Evolutionary conservation across 2,113 vertebrate genomes (phyloP).

Genomic region (Pristiophorus japonicus): DNA sequence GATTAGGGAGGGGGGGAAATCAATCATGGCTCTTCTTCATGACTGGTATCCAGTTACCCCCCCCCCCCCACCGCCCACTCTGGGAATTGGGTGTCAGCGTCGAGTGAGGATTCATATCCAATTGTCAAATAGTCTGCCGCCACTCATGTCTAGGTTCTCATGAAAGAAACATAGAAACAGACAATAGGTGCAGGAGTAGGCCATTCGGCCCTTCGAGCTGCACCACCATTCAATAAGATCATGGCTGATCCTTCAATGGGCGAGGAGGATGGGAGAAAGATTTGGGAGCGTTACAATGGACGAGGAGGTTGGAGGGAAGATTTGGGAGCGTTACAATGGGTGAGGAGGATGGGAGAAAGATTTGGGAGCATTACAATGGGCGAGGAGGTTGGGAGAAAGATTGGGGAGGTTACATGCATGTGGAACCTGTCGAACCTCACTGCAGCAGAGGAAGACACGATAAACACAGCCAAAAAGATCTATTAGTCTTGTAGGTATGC

Average conservation of each 20-base stretch:
- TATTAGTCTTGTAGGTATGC: neutral
- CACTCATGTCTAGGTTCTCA: neutral
- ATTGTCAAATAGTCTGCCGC: neutral
- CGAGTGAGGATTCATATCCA: neutral
- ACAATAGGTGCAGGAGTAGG: no score
- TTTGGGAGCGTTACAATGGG: no score
- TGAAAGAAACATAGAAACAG: no score
- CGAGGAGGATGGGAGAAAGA: no score
- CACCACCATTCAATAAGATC: no score
- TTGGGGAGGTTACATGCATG: neutral
- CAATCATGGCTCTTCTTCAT: neutral
- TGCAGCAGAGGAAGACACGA: neutral
- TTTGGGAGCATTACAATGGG: no score
- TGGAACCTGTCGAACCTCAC: neutral
- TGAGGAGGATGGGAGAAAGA: no score
- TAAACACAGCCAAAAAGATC: neutral
- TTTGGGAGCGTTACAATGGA: no score
- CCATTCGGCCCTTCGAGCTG: no score
- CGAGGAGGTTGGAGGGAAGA: no score
- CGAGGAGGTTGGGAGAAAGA: no score
- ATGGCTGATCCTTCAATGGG: no score
- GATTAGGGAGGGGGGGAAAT: neutral
- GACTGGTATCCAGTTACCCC: neutral
- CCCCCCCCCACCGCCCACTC: neutral
- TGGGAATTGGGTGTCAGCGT: neutral